Evolutionary conservation across 2,888 invertebrate genomes (phyloP), one percentile per base, ranked within the genome.

Genomic region (Cantharis rufa): DNA sequence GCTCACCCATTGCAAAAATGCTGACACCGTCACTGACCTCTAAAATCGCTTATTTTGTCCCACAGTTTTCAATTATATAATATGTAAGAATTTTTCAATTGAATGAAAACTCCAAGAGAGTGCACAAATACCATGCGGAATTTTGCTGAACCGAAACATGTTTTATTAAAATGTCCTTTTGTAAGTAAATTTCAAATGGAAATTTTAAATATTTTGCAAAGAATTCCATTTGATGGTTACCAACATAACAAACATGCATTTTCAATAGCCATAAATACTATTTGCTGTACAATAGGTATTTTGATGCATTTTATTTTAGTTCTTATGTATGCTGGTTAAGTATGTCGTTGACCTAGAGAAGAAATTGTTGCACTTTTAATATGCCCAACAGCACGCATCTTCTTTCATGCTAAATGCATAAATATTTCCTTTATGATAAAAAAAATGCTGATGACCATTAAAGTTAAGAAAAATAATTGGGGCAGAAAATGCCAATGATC

Each of bases 261-360:
- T 71, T 61, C 75, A 75, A 75, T 75, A 28, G 71, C 75, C 68
- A 13, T 71, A 75, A 66, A 75, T 75, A 71, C 70, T 61, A 24
- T 27, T 63, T 48, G 48, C 72, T 18, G 62, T 66, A 76, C 76
- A 76, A 76, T 76, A 70, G 76, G 72, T 66, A 72, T 76, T 76
- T 75, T 78, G 66, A 69, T 64, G 71, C 62, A 70, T 78, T 78
- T 75, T 72, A 72, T 62, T 18, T 70, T 18, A 64, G 64, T 68
- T 18, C 66, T 16, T 48, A 48, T 48, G 2, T 15, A n/a, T 24
- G 28, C 75, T 62, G 71, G 75, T 78, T 78, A 79, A 73, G 76
- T 79, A 74, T 79, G 79, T 79, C 79, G 77, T 70, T 76, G 79
- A 79, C 79, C 78, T 76, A 79, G 18, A 78, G 72, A 78, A 75